Base-by-base conservation (phyloP, 1,140 invertebrate genomes). In the Cotesia vestalis region DNA sequence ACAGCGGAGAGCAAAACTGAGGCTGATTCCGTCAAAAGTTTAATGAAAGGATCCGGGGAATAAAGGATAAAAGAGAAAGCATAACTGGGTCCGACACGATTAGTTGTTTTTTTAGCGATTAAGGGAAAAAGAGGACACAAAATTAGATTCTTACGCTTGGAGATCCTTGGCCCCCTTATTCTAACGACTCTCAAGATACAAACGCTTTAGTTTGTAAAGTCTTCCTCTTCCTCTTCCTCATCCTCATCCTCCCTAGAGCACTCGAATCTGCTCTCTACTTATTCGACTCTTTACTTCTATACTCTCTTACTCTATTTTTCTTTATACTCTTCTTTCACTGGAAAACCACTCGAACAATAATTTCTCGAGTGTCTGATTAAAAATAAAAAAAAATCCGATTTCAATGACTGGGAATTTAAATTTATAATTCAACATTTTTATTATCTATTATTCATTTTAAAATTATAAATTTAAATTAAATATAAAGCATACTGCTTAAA, bases 111-210 rank as follows among this genome's bases (percentile, higher is more conserved):
- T 55, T 14, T n/a, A 55, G 53, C 17, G 53, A 55, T 55, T 6
- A 60, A 8, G 57, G 17, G 34, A 53, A 66, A 53, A 66, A 11
- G 51, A n/a, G 20, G 12, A 4, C 40, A 66, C 40, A 34, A 66
- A 52, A 52, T 52, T 66, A 66, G 40, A 52, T 20, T 66, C 46
- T 11, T 34, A 38, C 51, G 51, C 40, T 4, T 27, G 9, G 46
- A 52, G 62, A 53, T 66, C 27, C 64, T 66, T 66, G 64, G 64
- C 40, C 64, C 64, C 64, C 46, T 53, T 66, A 66, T 66, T 52
- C 61, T 63, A 63, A 63, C 35, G 36, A 63, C 61, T 63, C 61
- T 63, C 14, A 35, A 63, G 61, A 40, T 17, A 63, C 34, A n/a
- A 34, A 40, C 62, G 35, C 27, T 64, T 27, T 20, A 34, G 35